A percentile compares a stretch with the other conserved stretches of the same genome.
Evolutionary conservation across 2,888 invertebrate species (phyloP).

Genomic region (Melipona beecheii): DNA sequence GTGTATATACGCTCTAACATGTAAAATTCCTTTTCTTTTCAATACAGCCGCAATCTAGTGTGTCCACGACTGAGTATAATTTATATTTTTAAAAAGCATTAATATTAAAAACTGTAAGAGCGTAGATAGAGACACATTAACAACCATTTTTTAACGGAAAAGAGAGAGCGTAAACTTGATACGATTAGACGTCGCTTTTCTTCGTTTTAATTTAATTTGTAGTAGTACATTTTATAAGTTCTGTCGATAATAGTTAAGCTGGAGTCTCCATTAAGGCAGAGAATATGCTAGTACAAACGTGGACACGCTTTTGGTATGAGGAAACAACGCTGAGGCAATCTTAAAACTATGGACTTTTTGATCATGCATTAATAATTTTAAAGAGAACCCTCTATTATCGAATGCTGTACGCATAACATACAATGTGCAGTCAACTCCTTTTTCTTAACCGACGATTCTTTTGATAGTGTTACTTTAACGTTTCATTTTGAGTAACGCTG

Average conservation of each 20-base stretch:
- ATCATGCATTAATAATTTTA: slow-evolving; percentile 80
- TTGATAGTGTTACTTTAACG: slow-evolving; percentile 60
- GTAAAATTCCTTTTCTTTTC: slow-evolving; percentile 71
- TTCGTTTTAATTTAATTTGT: slow-evolving; percentile 62
- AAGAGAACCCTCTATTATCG: slow-evolving; percentile 74
- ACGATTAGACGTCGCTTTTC: slow-evolving; percentile 65
- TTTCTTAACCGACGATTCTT: slow-evolving; percentile 67
- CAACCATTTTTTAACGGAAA: slow-evolving; percentile 65
- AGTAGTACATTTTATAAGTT: slow-evolving; percentile 45
- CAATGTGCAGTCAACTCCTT: slow-evolving; percentile 60
- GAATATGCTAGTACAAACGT: slow-evolving; percentile 68
- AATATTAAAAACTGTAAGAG: slow-evolving; percentile 52
- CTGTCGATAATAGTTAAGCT: slow-evolving; percentile 56
- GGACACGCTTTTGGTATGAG: slow-evolving; percentile 81
- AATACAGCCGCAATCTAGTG: slow-evolving; percentile 79
- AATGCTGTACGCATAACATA: slow-evolving; percentile 65
- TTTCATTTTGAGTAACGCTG: slow-evolving; percentile 57
- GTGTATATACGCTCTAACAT: slow-evolving; percentile 76
- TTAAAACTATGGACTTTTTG: slow-evolving; percentile 84
- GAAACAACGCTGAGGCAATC: slow-evolving; percentile 84
- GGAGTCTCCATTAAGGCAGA: slow-evolving; percentile 75
- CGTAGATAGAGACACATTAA: slow-evolving; percentile 54
- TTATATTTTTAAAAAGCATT: slow-evolving; percentile 44
- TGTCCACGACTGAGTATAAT: slow-evolving; percentile 73
- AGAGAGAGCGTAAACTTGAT: slow-evolving; percentile 77